Evolutionary conservation across 2,888 invertebrate genomes (phyloP).

Genomic region (Rhagophthalmus giganteus): DNA sequence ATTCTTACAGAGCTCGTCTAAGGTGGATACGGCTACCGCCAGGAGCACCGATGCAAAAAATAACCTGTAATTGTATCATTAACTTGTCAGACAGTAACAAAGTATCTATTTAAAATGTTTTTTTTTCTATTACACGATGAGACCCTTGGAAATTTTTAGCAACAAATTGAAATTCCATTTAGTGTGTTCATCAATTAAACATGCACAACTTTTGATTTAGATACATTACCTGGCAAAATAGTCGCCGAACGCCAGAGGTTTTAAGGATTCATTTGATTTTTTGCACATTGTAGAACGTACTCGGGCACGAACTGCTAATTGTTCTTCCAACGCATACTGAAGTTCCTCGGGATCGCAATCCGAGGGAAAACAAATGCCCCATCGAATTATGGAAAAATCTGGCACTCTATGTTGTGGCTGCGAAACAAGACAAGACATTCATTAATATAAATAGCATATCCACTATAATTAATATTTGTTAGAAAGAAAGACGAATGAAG

Average conservation of each 20-base stretch:
- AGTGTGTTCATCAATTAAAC: not conserved
- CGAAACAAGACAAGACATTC: slow-evolving; percentile 5
- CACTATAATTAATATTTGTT: not conserved
- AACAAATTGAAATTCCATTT: not conserved
- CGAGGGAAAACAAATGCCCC: slow-evolving; percentile 64
- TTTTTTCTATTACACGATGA: not conserved
- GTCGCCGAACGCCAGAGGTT: slow-evolving; percentile 34
- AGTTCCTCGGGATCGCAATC: slow-evolving; percentile 61
- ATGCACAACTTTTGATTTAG: not conserved
- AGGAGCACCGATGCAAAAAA: slow-evolving; percentile 16
- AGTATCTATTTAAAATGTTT: not conserved
- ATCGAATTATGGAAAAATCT: slow-evolving; percentile 60
- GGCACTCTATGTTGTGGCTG: slow-evolving; percentile 65
- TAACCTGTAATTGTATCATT: slow-evolving; percentile 13
- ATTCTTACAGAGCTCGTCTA: slow-evolving; percentile 4
- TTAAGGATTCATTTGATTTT: slow-evolving; percentile 14
- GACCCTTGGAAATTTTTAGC: not conserved
- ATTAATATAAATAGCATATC: not conserved
- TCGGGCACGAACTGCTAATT: slow-evolving; percentile 48
- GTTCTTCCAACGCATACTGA: slow-evolving; percentile 52
- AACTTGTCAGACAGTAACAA: slow-evolving; percentile 8
- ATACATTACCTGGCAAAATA: slow-evolving; percentile 35
- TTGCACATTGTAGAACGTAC: slow-evolving; percentile 43
- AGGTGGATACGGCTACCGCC: slow-evolving; percentile 11
- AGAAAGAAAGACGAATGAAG: too few relatives aligned